Evolutionary conservation across 2,797 vertebrate species (phyloP), one percentile per base, ranked within the genome.

Genomic region (Ispidina lecontei): DNA sequence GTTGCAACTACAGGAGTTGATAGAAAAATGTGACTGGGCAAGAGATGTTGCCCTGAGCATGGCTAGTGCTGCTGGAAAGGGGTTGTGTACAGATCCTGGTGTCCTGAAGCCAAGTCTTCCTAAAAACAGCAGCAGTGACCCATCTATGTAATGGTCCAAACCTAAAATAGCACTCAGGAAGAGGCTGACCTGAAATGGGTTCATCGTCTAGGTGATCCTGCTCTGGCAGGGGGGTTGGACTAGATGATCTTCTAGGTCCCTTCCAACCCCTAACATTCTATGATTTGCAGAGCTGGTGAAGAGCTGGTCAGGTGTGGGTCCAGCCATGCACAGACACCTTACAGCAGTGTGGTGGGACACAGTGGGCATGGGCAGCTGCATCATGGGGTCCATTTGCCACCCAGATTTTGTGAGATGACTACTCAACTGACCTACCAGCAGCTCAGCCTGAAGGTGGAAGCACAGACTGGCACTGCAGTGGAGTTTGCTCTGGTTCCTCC

Each of bases 131-230:
- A 59, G 39, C 59, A 69, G 35, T 1, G 0, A n/a, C 19, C 16
- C 29, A 60, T 28, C 52, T 14, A 17, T 0, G 0, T 43, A 19
- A 54, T 4, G 5, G 6, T 15, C 23, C 9, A 1, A 1, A 43
- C 41, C 43, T 76, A 39, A 89, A 93, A 62, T 31, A 74, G 41
- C 3, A 2, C 58, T 6, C 1, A 3, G 58, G 64, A 25, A 86
- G 49, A 85, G 17, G 54, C 19, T 73, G 2, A 26, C 18, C 54
- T 33, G 10, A 6, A 13, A 47, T 73, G 68, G 54, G 5, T 20
- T 80, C n/a, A 3, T 68, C 51, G 13, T 37, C 13, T 37, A 37
- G 37, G 37, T 14, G 13, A 37, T 37, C 37, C 37, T 37, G 37
- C 37, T 37, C 37, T 6, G 37, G 37, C 37, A 37, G 37, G 13